Conservation (phyloP, 2,113 vertebrate species). For the Dryoscopus gambensis region DNA sequence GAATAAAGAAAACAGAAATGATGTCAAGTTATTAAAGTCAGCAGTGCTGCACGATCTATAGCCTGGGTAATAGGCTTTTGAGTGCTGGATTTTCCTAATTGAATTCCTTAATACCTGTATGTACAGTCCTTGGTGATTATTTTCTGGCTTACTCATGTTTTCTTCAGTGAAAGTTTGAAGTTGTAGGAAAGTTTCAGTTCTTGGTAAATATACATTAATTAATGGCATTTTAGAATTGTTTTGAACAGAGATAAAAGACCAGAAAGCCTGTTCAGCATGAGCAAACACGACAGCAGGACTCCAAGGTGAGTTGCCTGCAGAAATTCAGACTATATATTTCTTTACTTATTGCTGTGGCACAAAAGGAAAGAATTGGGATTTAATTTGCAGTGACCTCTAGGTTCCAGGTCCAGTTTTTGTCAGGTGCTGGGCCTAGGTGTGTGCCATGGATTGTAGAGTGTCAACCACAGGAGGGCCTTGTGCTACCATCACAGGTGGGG, state of each 20-base stretch:
- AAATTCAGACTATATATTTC: neutral
- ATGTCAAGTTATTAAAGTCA: neutral
- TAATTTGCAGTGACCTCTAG: neutral
- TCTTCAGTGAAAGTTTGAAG: neutral
- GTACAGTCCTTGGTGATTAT: neutral
- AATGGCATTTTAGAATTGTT: neutral
- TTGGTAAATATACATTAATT: neutral
- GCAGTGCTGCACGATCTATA: rapidly evolving
- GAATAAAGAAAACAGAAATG: neutral
- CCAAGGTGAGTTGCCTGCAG: neutral
- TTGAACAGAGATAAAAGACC: neutral
- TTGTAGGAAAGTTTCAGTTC: neutral
- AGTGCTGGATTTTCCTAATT: neutral
- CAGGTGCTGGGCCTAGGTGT: neutral
- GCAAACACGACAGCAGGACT: neutral
- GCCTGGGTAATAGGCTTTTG: neutral
- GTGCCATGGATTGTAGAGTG: neutral
- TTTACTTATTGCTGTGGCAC: neutral
- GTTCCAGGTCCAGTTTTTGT: neutral
- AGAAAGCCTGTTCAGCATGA: neutral
- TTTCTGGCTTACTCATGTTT: neutral
- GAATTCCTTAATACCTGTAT: neutral
- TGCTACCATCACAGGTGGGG: neutral
- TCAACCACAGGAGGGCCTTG: neutral
- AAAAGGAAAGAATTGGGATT: neutral